Percentiles rank a stretch among this genome's conserved stretches.
phyloP scores from a whole-genome alignment of 2,797 vertebrate genomes.

The Acanthis flammea region DNA sequence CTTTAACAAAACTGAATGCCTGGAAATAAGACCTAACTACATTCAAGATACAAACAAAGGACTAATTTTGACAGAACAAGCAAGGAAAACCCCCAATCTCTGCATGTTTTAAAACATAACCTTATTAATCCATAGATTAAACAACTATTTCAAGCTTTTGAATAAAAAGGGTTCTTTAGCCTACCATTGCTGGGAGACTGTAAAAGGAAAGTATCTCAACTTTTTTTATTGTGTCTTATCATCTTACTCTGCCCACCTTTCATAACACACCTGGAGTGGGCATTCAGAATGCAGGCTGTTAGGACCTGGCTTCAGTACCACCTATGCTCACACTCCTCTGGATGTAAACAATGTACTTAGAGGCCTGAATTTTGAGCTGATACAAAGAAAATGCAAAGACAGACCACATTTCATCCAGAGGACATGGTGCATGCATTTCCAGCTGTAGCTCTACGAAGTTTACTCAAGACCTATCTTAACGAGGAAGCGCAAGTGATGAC shows the following conservation, averaged over 20 bases:
- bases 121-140: neutral
- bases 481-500: neutral
- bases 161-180: neutral
- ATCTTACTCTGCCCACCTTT: neutral
- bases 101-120: neutral
- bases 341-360: neutral
- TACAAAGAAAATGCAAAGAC: neutral
- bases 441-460: neutral
- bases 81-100: neutral
- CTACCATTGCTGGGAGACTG: neutral
- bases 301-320: neutral
- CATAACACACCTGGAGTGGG: rapidly evolving
- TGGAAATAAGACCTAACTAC: neutral
- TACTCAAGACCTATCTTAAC: neutral
- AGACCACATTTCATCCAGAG: neutral
- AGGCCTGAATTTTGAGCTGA: neutral
- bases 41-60: neutral
- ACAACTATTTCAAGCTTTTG: neutral
- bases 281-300: neutral
- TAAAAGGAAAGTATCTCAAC: neutral
- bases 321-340: neutral
- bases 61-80: neutral
- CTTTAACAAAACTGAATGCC: neutral
- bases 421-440: rapidly evolving
- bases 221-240: neutral